These are phyloP conservation scores for Whitmania pigra DNA, from an alignment of 1,140 invertebrate genomes.

Conservation along the genomic window DNA sequence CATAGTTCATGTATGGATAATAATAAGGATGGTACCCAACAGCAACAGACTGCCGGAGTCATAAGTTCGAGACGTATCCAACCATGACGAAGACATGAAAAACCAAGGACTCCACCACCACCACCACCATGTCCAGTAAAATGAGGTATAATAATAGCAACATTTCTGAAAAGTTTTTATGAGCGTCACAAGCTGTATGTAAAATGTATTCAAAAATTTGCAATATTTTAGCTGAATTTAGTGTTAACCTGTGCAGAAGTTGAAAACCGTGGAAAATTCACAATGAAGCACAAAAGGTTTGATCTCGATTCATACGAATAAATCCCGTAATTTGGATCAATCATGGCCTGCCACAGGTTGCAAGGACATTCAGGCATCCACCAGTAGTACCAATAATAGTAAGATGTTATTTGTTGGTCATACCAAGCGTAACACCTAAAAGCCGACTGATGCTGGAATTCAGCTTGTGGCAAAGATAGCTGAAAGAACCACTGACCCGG, in stretches of 20 bases:
- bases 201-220: neutral
- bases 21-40: constrained; percentile 17
- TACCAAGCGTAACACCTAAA: constrained; percentile 14
- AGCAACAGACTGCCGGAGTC: constrained; percentile 1
- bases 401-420: neutral
- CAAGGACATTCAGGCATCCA: constrained; percentile 13
- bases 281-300: constrained; percentile 1
- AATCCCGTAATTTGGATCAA: constrained; percentile 8
- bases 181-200: neutral
- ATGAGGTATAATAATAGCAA: constrained; percentile 7
- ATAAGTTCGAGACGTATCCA: neutral
- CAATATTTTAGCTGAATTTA: neutral
- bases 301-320: neutral
- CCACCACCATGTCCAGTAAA: constrained; percentile 16
- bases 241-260: constrained; percentile 6
- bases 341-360: constrained; percentile 13
- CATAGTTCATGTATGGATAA: neutral
- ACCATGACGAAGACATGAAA: neutral
- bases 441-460: neutral
- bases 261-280: neutral
- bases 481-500: neutral
- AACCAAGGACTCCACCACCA: constrained; percentile 16
- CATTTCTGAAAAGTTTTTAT: neutral
- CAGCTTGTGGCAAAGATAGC: neutral
- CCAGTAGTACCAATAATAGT: neutral